Evolutionary conservation across 2,113 vertebrate genomes (phyloP).

Genomic region (Bettongia penicillata): DNA sequence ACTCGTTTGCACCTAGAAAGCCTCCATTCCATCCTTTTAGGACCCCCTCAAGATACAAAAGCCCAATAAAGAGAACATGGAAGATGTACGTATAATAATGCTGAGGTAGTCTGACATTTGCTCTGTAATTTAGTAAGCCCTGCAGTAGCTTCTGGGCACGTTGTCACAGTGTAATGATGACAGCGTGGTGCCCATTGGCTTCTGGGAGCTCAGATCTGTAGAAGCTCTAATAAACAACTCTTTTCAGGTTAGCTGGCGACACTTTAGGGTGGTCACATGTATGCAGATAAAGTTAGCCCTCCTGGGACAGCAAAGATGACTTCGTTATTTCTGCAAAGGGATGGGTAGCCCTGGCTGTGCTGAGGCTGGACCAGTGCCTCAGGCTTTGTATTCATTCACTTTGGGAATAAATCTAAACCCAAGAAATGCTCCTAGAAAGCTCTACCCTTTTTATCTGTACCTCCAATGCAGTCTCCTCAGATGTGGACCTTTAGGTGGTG

Average conservation of each 20-base stretch:
- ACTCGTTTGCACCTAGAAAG: slow-evolving; percentile 79
- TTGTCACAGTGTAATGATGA: slow-evolving; percentile 7
- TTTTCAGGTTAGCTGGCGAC: slow-evolving; percentile 62
- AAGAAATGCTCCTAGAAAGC: background rate
- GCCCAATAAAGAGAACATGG: slow-evolving; percentile 79
- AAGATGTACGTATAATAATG: slow-evolving; percentile 76
- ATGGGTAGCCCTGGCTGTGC: background rate
- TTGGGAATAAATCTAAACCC: background rate
- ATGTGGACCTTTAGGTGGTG: background rate
- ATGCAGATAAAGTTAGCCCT: background rate
- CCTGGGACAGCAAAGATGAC: background rate
- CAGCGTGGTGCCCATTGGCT: slow-evolving; percentile 28
- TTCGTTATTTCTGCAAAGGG: background rate
- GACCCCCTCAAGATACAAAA: slow-evolving; percentile 79
- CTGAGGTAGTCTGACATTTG: slow-evolving; percentile 80
- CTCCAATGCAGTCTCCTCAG: background rate
- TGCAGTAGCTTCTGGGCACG: slow-evolving; percentile 66
- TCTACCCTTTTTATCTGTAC: background rate
- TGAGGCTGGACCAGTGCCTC: background rate
- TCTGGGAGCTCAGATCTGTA: slow-evolving; percentile 67
- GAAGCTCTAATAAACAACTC: slow-evolving; percentile 68
- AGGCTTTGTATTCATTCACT: background rate
- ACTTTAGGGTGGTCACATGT: slow-evolving; percentile 32
- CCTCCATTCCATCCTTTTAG: slow-evolving; percentile 65
- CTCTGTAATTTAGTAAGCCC: slow-evolving; percentile 79